These are phyloP conservation scores for Oithona nana DNA, from an alignment of 2,888 invertebrate genomes.

Conservation along the genomic window DNA sequence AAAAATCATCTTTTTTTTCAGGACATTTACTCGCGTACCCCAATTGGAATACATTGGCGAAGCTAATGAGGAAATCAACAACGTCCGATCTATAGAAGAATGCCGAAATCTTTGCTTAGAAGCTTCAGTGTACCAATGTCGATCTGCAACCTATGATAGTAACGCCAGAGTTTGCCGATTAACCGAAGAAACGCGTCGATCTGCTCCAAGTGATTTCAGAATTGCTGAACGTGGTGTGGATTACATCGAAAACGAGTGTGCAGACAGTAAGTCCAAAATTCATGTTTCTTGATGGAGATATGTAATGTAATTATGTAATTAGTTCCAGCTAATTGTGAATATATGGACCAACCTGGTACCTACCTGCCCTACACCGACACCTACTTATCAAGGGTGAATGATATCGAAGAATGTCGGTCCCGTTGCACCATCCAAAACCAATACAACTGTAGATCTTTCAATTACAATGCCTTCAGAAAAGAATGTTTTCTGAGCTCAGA, in stretches of 20 bases:
- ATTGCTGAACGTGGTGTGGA: constrained; percentile 29
- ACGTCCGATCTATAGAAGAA: constrained; percentile 30
- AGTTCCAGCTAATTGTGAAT: constrained; percentile 31
- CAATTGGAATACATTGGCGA: constrained; percentile 32
- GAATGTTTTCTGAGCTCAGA: constrained; percentile 29
- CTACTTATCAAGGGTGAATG: constrained; percentile 25
- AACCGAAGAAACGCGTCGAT: constrained; percentile 33
- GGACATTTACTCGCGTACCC: constrained; percentile 34
- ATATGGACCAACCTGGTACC: constrained; percentile 28
- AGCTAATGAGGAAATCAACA: constrained; percentile 29
- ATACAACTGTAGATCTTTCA: constrained; percentile 26
- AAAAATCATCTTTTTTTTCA: too few species aligned
- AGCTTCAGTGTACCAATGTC: constrained; percentile 29
- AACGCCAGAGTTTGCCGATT: constrained; percentile 30
- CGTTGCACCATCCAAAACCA: constrained; percentile 29
- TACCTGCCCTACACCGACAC: constrained; percentile 29
- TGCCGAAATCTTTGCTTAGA: constrained; percentile 33
- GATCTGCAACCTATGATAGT: constrained; percentile 33
- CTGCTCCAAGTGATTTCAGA: constrained; percentile 31
- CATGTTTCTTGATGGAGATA: neutral
- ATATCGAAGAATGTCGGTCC: constrained; percentile 28
- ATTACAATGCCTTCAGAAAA: constrained; percentile 4
- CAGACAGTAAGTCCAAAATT: constrained; percentile 27
- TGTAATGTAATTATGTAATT: constrained; percentile 13
- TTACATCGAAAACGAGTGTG: constrained; percentile 37